These are phyloP conservation scores for Dynastes grantii DNA, from an alignment of 2,888 invertebrate species.

Conservation along the genomic window DNA sequence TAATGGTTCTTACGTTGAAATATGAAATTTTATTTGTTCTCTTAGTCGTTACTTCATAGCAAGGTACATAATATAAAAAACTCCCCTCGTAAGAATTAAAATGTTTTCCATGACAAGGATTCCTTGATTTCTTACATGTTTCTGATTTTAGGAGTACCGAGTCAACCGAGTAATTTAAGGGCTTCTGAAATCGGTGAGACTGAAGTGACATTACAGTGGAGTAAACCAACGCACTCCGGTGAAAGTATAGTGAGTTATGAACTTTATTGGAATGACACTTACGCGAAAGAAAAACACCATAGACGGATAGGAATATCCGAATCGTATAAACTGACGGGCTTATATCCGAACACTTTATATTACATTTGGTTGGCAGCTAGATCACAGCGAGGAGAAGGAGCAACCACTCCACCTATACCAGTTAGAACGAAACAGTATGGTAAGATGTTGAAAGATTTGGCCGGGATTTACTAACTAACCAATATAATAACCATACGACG, in stretches of 20 bases:
- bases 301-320: conserved; percentile 88
- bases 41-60: too few species aligned
- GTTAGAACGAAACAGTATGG: conserved; percentile 98
- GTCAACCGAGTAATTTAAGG: conserved; percentile 93
- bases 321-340: conserved; percentile 88
- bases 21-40: too few species aligned
- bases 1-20: too few species aligned
- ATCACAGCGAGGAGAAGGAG: conserved; percentile 94
- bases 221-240: conserved; percentile 90
- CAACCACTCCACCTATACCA: conserved; percentile 94
- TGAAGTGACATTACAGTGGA: conserved; percentile 93
- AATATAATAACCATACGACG: conserved; percentile 19
- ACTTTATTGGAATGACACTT: conserved; percentile 97
- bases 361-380: conserved; percentile 97
- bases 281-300: conserved; percentile 90
- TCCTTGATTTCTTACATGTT: neutral
- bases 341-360: conserved; percentile 97
- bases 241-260: conserved; percentile 96
- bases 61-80: too few species aligned
- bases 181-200: conserved; percentile 92
- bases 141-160: conserved; percentile 85
- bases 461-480: conserved; percentile 21
- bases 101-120: too few species aligned
- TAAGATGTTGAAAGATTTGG: conserved; percentile 75
- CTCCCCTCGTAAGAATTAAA: too few species aligned